Percentiles rank a stretch among this genome's conserved stretches.
Conservation (phyloP, 37 sponge, comb jelly and placozoan species). For the Aphrocallistes beatrix region DNA sequence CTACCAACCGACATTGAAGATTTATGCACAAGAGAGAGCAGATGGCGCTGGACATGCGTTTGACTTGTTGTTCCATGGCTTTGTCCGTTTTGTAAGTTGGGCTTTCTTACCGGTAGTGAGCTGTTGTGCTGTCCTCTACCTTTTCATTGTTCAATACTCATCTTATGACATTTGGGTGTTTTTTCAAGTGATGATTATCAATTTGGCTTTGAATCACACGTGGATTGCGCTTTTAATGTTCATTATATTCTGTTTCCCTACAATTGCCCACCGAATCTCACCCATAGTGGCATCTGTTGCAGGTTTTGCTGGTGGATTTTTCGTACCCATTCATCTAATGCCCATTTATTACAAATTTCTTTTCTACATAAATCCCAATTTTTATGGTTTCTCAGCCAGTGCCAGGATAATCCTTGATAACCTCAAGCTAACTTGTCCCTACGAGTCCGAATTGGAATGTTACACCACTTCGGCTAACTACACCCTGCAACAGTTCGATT, state of each 20-base stretch:
- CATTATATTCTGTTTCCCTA: slow-evolving; percentile 50
- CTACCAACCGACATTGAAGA: slow-evolving; percentile 42
- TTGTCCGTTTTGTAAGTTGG: slow-evolving; percentile 39
- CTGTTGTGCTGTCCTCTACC: slow-evolving; percentile 54
- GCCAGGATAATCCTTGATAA: slow-evolving; percentile 34
- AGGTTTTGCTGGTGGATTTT: slow-evolving; percentile 88
- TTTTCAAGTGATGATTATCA: slow-evolving; percentile 38
- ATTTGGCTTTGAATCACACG: slow-evolving; percentile 64
- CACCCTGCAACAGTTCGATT: slow-evolving; percentile 41
- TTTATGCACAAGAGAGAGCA: slow-evolving; percentile 43
- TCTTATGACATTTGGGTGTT: slow-evolving; percentile 28
- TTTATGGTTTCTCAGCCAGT: slow-evolving; percentile 59
- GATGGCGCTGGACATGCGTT: slow-evolving; percentile 57
- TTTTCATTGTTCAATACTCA: slow-evolving; percentile 38
- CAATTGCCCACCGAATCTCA: slow-evolving; percentile 39
- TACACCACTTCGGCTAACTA: slow-evolving; percentile 37
- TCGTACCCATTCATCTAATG: slow-evolving; percentile 44
- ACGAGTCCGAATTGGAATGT: slow-evolving; percentile 50
- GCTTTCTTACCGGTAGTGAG: slow-evolving; percentile 45
- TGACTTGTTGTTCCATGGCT: slow-evolving; percentile 72
- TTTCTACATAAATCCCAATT: slow-evolving; percentile 77
- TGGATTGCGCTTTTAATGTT: slow-evolving; percentile 68
- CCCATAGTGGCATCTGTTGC: slow-evolving; percentile 49
- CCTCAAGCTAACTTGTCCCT: slow-evolving; percentile 28
- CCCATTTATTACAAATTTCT: slow-evolving; percentile 50